Conservation (phyloP, 2,888 invertebrate genomes). For the Tethea ocularis region DNA sequence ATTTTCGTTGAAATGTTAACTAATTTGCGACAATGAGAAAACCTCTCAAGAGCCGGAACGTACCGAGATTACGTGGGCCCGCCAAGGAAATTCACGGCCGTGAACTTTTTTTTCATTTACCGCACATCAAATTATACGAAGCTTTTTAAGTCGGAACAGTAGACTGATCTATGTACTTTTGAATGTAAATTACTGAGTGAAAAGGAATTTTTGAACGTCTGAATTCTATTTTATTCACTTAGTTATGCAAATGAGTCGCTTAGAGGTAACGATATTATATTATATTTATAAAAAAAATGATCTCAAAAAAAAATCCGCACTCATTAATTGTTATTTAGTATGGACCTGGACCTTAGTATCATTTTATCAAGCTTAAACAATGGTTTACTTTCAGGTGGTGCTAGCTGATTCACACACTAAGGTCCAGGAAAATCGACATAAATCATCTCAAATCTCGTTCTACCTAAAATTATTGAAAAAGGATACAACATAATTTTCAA, state of each 20-base stretch:
- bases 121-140: slow-evolving; percentile 21
- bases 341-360: background rate
- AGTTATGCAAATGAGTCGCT: background rate
- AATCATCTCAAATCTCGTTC: too few relatives aligned
- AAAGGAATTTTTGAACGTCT: background rate
- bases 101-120: background rate
- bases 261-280: background rate
- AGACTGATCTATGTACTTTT: background rate
- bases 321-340: background rate
- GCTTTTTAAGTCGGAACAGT: background rate
- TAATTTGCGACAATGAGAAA: slow-evolving; percentile 39
- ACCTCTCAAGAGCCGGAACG: slow-evolving; percentile 35
- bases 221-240: background rate
- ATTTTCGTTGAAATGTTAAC: slow-evolving; percentile 29
- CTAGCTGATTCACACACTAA: too few relatives aligned
- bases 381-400: too few relatives aligned
- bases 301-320: background rate
- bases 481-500: too few relatives aligned
- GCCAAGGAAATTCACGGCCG: slow-evolving; percentile 12
- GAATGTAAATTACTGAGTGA: background rate
- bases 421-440: too few relatives aligned
- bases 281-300: background rate
- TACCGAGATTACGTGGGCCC: slow-evolving; percentile 33
- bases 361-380: too few relatives aligned
- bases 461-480: too few relatives aligned